A percentile compares a stretch with the other conserved stretches of the same genome.
Evolutionary conservation across 2,888 invertebrate species (phyloP).

Genomic region (Apoda limacodes): DNA sequence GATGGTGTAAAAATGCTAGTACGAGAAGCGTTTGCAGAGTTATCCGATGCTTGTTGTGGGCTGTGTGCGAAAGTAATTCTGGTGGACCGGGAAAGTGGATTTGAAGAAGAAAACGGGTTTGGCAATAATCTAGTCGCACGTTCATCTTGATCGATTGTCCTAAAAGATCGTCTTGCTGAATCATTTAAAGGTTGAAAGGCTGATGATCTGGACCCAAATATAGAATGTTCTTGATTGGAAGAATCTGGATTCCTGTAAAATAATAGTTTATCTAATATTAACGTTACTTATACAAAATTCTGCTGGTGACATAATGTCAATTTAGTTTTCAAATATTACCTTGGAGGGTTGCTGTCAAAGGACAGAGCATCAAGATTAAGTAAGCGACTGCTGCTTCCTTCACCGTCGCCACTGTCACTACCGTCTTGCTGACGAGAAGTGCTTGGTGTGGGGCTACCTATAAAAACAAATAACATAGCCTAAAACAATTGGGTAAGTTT

Average conservation of each 20-base stretch:
- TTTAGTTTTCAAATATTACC: too few relatives aligned
- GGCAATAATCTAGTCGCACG: conserved; percentile 42
- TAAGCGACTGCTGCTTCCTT: conserved; percentile 34
- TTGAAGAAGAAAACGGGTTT: conserved; percentile 49
- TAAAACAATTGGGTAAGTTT: too few relatives aligned
- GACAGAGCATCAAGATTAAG: conserved; percentile 48
- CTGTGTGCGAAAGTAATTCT: conserved; percentile 27
- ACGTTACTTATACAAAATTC: too few relatives aligned
- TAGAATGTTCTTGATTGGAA: conserved; percentile 32
- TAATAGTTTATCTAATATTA: not conserved
- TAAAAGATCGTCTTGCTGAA: conserved; percentile 31
- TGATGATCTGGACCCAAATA: conserved; percentile 49
- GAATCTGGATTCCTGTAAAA: conserved; percentile 32
- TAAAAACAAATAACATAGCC: too few relatives aligned
- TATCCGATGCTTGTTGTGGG: conserved; percentile 21
- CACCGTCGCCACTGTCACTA: conserved; percentile 32
- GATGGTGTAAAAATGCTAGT: conserved; percentile 51
- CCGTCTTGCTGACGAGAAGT: conserved; percentile 32
- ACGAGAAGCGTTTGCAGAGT: conserved; percentile 37
- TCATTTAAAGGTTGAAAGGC: conserved; percentile 53
- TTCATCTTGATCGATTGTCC: conserved; percentile 39
- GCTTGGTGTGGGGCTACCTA: conserved; percentile 29
- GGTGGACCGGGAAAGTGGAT: conserved; percentile 26
- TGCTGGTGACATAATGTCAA: too few relatives aligned
- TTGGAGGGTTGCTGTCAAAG: conserved; percentile 37